These are phyloP conservation scores for Ramphastos sulfuratus DNA, from an alignment of 2,113 vertebrate genomes.

Conservation along the genomic window DNA sequence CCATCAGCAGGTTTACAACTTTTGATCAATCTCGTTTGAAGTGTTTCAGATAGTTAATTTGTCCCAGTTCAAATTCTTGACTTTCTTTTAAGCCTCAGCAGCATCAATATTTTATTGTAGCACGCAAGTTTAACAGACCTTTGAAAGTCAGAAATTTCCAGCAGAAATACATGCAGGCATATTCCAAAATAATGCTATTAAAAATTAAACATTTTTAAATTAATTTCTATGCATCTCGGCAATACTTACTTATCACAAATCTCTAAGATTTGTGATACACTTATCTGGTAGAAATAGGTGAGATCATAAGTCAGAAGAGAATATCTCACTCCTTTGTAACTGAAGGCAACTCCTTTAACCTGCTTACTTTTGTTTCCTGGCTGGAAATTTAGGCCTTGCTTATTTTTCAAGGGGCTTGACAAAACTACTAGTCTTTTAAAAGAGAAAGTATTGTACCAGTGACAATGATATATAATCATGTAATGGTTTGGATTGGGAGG, in stretches of 20 bases:
- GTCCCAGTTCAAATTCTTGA: background rate
- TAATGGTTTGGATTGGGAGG: too few species aligned
- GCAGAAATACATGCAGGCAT: background rate
- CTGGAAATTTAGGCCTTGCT: background rate
- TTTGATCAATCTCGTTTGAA: background rate
- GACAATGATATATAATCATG: background rate
- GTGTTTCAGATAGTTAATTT: background rate
- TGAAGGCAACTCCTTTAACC: background rate
- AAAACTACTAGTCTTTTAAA: background rate
- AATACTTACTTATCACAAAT: too few species aligned
- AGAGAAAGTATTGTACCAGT: background rate
- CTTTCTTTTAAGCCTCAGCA: background rate
- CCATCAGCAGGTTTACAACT: background rate
- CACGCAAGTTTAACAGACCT: background rate
- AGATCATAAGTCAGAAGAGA: background rate
- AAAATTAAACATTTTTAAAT: background rate
- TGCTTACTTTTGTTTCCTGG: background rate
- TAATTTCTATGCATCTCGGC: background rate
- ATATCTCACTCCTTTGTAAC: background rate
- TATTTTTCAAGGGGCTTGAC: background rate
- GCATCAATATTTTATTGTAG: background rate
- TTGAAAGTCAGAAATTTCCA: background rate
- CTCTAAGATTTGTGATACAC: background rate
- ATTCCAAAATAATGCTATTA: background rate
- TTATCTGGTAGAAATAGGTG: background rate